Evolutionary conservation across 2,113 vertebrate genomes (phyloP).

Genomic region (Agelaius phoeniceus): DNA sequence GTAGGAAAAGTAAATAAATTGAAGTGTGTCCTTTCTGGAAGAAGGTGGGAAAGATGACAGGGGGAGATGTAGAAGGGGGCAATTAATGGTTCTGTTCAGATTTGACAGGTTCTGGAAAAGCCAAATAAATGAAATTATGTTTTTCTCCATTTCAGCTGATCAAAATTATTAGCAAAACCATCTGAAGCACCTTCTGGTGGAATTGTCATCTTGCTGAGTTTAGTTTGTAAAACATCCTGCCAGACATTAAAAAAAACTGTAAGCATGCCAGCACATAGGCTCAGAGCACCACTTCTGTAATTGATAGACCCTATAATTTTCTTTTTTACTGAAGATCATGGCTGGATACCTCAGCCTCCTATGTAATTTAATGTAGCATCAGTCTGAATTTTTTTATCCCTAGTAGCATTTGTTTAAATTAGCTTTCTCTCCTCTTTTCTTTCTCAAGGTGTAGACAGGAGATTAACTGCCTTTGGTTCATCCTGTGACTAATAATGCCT

Average conservation of each 20-base stretch:
- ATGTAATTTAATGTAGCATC: not conserved
- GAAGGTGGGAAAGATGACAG: not conserved
- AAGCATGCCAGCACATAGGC: constrained; percentile 66
- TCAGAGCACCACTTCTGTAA: constrained; percentile 24
- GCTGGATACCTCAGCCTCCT: not conserved
- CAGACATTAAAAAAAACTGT: constrained; percentile 71
- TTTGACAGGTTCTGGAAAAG: constrained; percentile 70
- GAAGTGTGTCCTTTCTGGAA: not conserved
- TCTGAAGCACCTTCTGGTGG: constrained; percentile 81
- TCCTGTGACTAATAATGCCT: not conserved
- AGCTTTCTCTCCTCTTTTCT: not conserved
- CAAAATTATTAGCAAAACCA: constrained; percentile 79
- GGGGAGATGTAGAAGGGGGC: not conserved
- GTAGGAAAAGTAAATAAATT: not conserved
- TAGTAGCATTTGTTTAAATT: constrained; percentile 9
- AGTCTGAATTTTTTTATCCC: not conserved
- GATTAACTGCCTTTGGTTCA: constrained; percentile 31
- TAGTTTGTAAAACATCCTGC: constrained; percentile 76
- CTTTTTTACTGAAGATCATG: constrained; percentile 12
- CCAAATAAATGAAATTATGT: constrained; percentile 67
- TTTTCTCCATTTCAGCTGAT: constrained; percentile 72
- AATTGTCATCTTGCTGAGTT: constrained; percentile 78
- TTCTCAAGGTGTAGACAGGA: constrained; percentile 29
- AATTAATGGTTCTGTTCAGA: constrained; percentile 62
- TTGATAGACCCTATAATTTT: constrained; percentile 40